These are phyloP conservation scores for Arothron firmamentum DNA, from an alignment of 2,113 vertebrate genomes.

Conservation along the genomic window DNA sequence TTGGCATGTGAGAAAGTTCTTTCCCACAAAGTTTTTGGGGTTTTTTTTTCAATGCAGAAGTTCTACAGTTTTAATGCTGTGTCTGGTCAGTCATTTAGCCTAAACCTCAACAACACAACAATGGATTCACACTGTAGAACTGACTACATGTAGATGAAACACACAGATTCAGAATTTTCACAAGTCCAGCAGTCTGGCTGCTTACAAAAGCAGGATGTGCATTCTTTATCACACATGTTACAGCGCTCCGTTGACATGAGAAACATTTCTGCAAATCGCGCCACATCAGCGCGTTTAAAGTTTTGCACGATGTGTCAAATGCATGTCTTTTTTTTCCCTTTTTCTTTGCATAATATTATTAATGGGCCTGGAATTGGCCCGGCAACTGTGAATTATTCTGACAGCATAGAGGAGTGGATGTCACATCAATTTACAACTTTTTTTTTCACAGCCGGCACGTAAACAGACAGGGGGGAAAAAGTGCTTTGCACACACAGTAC, in stretches of 20 bases:
- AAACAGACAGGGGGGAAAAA: not conserved
- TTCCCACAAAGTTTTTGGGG: not conserved
- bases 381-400: conserved; percentile 34
- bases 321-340: conserved; percentile 3
- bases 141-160: too few relatives aligned
- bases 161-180: too few relatives aligned
- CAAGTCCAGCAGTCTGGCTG: too few relatives aligned
- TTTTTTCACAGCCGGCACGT: not conserved
- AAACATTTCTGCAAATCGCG: not conserved
- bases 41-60: too few relatives aligned
- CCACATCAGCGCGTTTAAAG: conserved; percentile 9
- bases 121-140: too few relatives aligned
- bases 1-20: not conserved
- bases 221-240: not conserved
- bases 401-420: conserved; percentile 12
- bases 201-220: not conserved
- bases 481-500: not conserved
- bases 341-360: conserved; percentile 10
- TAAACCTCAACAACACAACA: too few relatives aligned
- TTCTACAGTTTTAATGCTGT: too few relatives aligned
- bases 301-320: not conserved
- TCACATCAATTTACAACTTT: conserved; percentile 14
- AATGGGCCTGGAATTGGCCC: not conserved
- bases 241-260: not conserved
- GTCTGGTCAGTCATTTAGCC: too few relatives aligned